Evolutionary conservation across 1,140 invertebrate genomes (phyloP).

Genomic region (Pachypeltis micranthus): DNA sequence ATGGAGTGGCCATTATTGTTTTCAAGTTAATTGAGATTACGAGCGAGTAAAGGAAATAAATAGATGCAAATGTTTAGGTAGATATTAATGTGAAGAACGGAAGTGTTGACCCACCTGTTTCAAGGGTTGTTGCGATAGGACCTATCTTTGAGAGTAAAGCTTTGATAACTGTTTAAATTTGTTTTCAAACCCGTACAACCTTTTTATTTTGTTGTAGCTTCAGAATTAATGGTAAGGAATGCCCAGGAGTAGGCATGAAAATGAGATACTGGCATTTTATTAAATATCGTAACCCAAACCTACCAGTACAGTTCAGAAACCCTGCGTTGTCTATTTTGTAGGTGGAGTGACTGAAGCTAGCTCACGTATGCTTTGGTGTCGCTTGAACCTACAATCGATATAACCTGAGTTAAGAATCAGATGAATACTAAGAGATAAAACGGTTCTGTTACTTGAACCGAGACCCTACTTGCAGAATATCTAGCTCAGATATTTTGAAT

Average conservation of each 20-base stretch:
- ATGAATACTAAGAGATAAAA: too few species aligned
- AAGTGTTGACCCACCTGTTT: background rate
- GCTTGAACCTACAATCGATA: too few species aligned
- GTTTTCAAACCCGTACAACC: background rate
- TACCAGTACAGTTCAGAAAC: background rate
- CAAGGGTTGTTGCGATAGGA: slow-evolving; percentile 1
- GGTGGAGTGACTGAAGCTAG: too few species aligned
- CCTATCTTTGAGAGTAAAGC: slow-evolving; percentile 9
- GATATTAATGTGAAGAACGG: background rate
- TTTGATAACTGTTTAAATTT: background rate
- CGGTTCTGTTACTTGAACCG: too few species aligned
- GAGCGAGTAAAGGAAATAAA: background rate
- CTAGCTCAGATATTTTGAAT: too few species aligned
- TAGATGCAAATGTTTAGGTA: slow-evolving; percentile 2
- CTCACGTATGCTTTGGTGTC: too few species aligned
- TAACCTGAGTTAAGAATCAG: too few species aligned
- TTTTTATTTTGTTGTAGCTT: background rate
- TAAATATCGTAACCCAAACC: background rate
- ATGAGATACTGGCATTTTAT: background rate
- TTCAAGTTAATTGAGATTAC: slow-evolving; percentile 4
- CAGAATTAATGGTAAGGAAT: background rate
- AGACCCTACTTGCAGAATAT: too few species aligned
- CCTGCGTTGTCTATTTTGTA: too few species aligned
- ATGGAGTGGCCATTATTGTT: slow-evolving; percentile 1
- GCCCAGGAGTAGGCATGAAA: background rate